A percentile compares a stretch with the other conserved stretches of the same genome.
These are phyloP conservation scores for Rhinichthys osculus DNA, from an alignment of 2,797 vertebrate species.

Conservation along the genomic window DNA sequence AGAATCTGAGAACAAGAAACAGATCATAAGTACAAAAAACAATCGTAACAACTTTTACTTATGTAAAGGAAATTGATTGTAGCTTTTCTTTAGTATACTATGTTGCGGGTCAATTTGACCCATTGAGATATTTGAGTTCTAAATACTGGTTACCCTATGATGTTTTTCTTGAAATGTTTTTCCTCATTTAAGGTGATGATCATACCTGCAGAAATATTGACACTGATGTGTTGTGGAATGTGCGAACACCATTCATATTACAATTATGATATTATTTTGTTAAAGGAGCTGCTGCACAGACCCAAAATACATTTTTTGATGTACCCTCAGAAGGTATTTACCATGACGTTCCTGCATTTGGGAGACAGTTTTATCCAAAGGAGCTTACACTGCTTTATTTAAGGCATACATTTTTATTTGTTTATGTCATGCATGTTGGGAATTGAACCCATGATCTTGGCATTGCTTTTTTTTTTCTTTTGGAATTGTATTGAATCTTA, in stretches of 20 bases:
- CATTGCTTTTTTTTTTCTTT: too few species aligned
- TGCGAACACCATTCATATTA: neutral
- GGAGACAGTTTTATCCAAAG: neutral
- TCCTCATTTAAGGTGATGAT: neutral
- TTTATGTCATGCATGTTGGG: neutral
- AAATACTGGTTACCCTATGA: neutral
- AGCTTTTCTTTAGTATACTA: neutral
- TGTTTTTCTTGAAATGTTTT: neutral
- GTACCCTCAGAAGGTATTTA: neutral
- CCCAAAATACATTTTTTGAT: fast-evolving
- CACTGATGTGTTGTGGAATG: neutral
- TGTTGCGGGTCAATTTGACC: neutral
- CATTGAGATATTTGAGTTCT: neutral
- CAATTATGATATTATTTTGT: neutral
- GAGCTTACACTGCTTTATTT: neutral
- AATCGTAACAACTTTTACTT: too few species aligned
- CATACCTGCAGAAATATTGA: neutral
- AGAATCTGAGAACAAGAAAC: too few species aligned
- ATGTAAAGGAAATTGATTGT: neutral
- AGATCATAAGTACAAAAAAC: too few species aligned
- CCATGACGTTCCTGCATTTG: neutral
- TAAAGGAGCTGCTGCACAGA: neutral
- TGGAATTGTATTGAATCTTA: neutral
- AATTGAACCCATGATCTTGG: neutral
- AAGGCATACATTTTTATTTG: neutral